A percentile compares a stretch with the other conserved stretches of the same genome.
phyloP scores from a whole-genome alignment of 2,113 vertebrate genomes.

The Sphaerodactylus townsendi region DNA sequence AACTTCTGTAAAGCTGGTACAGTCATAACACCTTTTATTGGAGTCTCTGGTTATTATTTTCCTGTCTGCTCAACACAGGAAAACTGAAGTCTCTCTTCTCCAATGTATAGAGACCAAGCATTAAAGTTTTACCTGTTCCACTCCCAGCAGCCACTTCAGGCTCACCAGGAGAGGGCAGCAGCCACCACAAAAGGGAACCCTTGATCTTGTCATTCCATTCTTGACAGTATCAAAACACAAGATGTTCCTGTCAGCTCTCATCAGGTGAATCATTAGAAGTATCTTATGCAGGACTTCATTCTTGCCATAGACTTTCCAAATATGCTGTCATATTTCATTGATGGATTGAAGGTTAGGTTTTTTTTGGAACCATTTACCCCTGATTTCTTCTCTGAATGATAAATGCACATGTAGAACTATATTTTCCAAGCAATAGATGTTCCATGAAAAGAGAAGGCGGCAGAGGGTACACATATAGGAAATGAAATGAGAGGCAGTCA shows the following conservation, averaged over 20 bases:
- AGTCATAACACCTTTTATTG: background rate
- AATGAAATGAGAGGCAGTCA: background rate
- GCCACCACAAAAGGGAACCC: background rate
- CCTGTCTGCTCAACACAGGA: background rate
- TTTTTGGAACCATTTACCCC: background rate
- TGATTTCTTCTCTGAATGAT: background rate
- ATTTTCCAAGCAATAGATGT: background rate
- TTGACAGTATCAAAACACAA: background rate
- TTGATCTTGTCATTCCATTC: background rate
- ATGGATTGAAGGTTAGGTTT: background rate
- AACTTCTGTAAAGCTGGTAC: background rate
- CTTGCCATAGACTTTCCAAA: background rate
- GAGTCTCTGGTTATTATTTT: background rate
- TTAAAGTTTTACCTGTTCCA: background rate
- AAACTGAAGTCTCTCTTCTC: background rate
- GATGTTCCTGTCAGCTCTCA: background rate
- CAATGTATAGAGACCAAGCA: background rate
- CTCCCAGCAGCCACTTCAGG: background rate
- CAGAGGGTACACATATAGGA: background rate
- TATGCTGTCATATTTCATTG: background rate
- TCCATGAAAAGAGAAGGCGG: background rate
- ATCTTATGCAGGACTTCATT: background rate
- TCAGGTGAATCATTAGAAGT: background rate
- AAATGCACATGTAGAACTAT: background rate
- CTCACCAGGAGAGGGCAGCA: conserved; percentile 12